phyloP scores from a whole-genome alignment of 2,888 invertebrate species.

The Drosophila neotestacea region DNA sequence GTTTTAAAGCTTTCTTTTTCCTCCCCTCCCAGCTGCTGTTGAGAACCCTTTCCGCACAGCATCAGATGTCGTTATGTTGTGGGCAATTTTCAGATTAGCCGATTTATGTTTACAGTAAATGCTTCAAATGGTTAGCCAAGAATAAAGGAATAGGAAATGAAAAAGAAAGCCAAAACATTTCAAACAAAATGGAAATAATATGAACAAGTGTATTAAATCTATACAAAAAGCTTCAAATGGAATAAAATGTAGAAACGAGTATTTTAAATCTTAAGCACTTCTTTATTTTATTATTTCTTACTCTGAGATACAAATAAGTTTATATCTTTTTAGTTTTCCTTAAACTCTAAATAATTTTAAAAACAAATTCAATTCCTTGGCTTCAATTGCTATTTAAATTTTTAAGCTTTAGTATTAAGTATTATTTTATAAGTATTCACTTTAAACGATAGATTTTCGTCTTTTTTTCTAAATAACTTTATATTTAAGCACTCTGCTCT shows the following conservation, averaged over 20 bases:
- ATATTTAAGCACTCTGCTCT: slow-evolving; percentile 28
- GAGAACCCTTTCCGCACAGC: slow-evolving; percentile 45
- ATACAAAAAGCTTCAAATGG: neutral
- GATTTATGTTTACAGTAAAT: slow-evolving; percentile 62
- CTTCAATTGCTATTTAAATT: too few relatives aligned
- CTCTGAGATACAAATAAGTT: too few relatives aligned
- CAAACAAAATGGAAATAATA: slow-evolving; percentile 3
- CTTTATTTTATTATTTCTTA: too few relatives aligned
- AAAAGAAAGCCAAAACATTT: neutral
- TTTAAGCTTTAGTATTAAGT: too few relatives aligned
- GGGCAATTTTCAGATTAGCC: slow-evolving; percentile 74
- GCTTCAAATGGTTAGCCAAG: slow-evolving; percentile 5
- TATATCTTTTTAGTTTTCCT: too few relatives aligned
- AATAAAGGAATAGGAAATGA: neutral
- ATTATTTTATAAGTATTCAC: too few relatives aligned
- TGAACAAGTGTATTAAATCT: neutral
- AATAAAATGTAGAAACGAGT: neutral
- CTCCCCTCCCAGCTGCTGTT: slow-evolving; percentile 12
- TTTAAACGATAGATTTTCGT: too few relatives aligned
- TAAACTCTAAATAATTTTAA: too few relatives aligned
- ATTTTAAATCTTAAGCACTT: neutral
- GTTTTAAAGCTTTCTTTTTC: slow-evolving; percentile 63
- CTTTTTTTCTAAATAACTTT: neutral
- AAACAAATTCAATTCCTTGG: too few relatives aligned
- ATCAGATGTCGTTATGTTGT: slow-evolving; percentile 53